Percentiles rank a stretch among this genome's conserved stretches.
Conservation (phyloP, 1,140 invertebrate genomes). For the Scaptodrosophila lebanonensis region DNA sequence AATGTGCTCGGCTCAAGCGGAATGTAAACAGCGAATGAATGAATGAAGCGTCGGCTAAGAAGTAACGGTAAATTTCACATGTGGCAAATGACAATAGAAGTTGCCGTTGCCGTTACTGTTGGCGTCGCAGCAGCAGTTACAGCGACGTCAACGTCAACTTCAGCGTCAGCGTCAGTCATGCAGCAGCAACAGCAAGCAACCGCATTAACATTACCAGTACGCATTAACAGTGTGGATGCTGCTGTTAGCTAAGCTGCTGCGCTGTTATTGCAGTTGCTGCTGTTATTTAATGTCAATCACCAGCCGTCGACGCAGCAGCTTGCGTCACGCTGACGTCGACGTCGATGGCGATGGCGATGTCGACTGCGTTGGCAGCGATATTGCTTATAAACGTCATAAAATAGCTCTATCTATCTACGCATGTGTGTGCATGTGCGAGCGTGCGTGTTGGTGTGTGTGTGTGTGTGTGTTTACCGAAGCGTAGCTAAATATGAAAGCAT, state of each 20-base stretch:
- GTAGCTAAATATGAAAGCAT: slow-evolving; percentile 71
- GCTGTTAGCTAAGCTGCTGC: slow-evolving; percentile 47
- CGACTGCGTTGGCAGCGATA: slow-evolving; percentile 28
- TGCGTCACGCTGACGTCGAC: slow-evolving; percentile 25
- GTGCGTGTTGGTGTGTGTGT: slow-evolving; percentile 22
- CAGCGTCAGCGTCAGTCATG: background rate
- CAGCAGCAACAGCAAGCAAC: background rate
- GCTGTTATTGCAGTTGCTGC: slow-evolving; percentile 3
- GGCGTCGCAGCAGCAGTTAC: slow-evolving; percentile 10
- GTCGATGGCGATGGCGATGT: background rate
- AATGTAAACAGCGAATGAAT: slow-evolving; percentile 75
- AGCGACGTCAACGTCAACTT: background rate
- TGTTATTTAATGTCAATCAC: no score
- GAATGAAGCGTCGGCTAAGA: slow-evolving; percentile 52
- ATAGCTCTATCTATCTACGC: slow-evolving; percentile 53
- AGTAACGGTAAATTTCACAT: slow-evolving; percentile 72
- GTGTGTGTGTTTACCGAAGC: slow-evolving; percentile 58
- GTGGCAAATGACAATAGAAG: slow-evolving; percentile 69
- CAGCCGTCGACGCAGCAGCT: slow-evolving; percentile 41
- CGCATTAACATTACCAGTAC: slow-evolving; percentile 27
- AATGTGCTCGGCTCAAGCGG: slow-evolving; percentile 49
- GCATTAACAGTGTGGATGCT: slow-evolving; percentile 49
- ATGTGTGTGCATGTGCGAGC: slow-evolving; percentile 17
- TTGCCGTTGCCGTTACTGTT: slow-evolving; percentile 18
- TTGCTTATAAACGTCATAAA: slow-evolving; percentile 72